Evolutionary conservation across 2,113 vertebrate species (phyloP).

Genomic region (Vidua chalybeata): DNA sequence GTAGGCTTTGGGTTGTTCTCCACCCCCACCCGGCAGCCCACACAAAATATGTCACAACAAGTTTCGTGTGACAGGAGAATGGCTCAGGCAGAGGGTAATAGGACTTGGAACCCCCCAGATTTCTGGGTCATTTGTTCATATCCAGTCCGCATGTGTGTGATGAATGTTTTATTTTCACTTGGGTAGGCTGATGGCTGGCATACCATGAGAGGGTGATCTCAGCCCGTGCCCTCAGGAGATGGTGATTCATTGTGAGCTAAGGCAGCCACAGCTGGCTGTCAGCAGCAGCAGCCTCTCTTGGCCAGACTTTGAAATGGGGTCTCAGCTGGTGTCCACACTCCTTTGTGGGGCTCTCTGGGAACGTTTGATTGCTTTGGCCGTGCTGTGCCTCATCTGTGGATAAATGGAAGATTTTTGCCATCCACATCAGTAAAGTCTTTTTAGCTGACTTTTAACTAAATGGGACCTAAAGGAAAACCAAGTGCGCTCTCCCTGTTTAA

Average conservation of each 20-base stretch:
- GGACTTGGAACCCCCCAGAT: not conserved
- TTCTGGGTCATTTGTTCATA: conserved; percentile 41
- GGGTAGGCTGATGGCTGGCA: not conserved
- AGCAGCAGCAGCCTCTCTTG: not conserved
- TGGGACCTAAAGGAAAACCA: not conserved
- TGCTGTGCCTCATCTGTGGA: not conserved
- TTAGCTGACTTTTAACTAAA: not conserved
- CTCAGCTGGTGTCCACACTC: not conserved
- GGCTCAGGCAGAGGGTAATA: not conserved
- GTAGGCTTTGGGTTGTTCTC: not conserved
- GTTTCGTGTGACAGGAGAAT: not conserved
- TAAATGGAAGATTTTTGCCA: not conserved
- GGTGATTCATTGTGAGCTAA: not conserved
- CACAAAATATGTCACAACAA: not conserved
- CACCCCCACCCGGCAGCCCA: not conserved
- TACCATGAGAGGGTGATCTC: not conserved
- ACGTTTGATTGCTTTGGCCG: not conserved
- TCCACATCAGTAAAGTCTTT: not conserved
- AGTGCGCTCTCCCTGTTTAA: not conserved
- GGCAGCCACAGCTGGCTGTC: not conserved
- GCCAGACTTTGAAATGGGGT: not conserved
- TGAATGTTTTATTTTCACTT: conserved; percentile 5
- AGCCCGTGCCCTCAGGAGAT: not conserved
- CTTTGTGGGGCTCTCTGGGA: not conserved
- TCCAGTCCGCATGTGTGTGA: not conserved